Conservation (phyloP, 64 coral and sea anemone genomes). For the Pocillopora damicornis region DNA sequence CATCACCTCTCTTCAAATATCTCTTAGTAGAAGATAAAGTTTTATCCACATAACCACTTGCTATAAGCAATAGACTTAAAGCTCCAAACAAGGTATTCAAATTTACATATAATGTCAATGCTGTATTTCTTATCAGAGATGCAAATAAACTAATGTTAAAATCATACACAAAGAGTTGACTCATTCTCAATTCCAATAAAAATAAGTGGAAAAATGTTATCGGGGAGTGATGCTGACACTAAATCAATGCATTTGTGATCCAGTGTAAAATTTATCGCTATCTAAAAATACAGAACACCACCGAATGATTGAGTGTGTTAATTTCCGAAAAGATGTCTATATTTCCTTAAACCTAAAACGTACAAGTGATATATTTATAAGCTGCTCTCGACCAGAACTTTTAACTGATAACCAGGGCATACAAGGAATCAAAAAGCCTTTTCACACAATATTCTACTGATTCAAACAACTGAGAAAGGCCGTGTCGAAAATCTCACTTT, state of each 20-base stretch:
- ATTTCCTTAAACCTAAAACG: background rate
- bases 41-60: background rate
- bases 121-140: background rate
- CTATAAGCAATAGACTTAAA: background rate
- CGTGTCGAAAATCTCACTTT: background rate
- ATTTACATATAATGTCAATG: background rate
- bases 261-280: background rate
- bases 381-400: background rate
- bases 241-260: background rate
- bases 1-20: background rate
- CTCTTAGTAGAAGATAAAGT: background rate
- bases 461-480: background rate
- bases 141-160: background rate
- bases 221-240: background rate
- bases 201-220: background rate
- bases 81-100: background rate
- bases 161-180: background rate
- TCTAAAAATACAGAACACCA: background rate
- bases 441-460: background rate
- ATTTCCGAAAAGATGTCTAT: slow-evolving; percentile 2
- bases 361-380: background rate
- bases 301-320: background rate
- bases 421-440: background rate
- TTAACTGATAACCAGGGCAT: background rate
- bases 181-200: background rate